A percentile compares a stretch with the other conserved stretches of the same genome.
phyloP scores from a whole-genome alignment of 2,113 vertebrate species.

The Bothrops jararaca region DNA sequence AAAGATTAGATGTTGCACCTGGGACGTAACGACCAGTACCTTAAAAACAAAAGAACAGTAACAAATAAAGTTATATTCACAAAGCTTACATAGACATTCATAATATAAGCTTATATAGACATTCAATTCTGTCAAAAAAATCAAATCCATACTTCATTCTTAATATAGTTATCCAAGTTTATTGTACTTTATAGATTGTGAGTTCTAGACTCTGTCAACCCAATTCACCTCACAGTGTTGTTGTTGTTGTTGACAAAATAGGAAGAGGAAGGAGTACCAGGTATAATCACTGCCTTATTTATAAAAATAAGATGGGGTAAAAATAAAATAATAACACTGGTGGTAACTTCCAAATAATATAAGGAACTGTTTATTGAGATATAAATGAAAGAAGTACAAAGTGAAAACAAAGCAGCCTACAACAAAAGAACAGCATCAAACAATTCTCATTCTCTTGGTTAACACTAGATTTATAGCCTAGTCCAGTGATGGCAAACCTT shows the following conservation, averaged over 20 bases:
- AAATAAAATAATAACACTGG: not conserved
- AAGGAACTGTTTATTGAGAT: not conserved
- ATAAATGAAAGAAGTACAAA: not conserved
- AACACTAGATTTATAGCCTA: not conserved
- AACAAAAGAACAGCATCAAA: not conserved
- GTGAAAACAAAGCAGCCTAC: not conserved
- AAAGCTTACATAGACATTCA: not conserved
- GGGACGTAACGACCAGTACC: slow-evolving; percentile 92
- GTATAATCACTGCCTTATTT: not conserved
- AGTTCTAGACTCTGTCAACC: not conserved
- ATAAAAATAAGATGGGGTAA: not conserved
- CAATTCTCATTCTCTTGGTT: not conserved
- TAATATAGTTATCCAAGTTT: not conserved
- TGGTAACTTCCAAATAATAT: not conserved
- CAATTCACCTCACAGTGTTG: not conserved
- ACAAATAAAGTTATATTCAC: not conserved
- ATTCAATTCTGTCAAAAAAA: not conserved
- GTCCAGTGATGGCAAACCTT: no score
- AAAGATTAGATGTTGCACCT: slow-evolving; percentile 64
- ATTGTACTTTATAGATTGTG: not conserved
- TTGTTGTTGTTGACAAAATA: not conserved
- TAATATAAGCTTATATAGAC: not conserved
- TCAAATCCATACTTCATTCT: not conserved
- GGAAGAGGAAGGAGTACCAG: not conserved
- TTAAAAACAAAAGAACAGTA: slow-evolving; percentile 62